Base-by-base conservation (phyloP, 2,888 invertebrate genomes). In the Trisateles emortualis region DNA sequence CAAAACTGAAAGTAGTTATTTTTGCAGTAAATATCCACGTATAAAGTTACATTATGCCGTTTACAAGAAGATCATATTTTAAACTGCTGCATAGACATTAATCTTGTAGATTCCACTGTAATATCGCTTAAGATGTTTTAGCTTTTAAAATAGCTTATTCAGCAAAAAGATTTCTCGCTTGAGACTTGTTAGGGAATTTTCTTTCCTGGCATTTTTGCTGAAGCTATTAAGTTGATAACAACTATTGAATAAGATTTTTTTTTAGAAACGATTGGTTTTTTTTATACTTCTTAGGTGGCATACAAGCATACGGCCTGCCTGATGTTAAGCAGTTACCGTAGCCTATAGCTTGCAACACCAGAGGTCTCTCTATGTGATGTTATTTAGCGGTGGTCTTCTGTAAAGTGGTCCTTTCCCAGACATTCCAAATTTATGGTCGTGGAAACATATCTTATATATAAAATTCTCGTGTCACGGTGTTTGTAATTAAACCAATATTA, bases 101-200 rank as follows among this genome's bases (percentile, higher is more conserved):
- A 32, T 47, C 43, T 47, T 41, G 38, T 30, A 39, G 39, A 24
- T 29, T 26, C 13, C 39, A 16, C 13, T 33, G 32, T 32, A 33
- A 48, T 33, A n/a, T 22, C 38, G 5, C 16, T 39, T 33, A 19
- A 44, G 29, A 51, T 44, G 39, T 44, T 33, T 22, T 24, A 51
- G 29, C 16, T 44, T 51, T 43, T 32, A 44, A 39, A 44, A 26
- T 14, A 17, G 24, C 17, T 51, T 51, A 44, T 44, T 16, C 26
- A 17, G 51, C 26, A 17, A 40, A 40, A 40, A 22, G 14, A 24
- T 13, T 14, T 24, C 32, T 9, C 43, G 11, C 10, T 32, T 9
- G 9, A 33, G 33, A 17, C 44, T 35, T 30, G 43, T 32, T 33
- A 44, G 6, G n/a, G 11, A 22, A 22, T 8, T 6, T 8, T 26